A percentile compares a stretch with the other conserved stretches of the same genome.
Evolutionary conservation across 2,797 vertebrate species (phyloP).

Genomic region (Tenualosa ilisha): DNA sequence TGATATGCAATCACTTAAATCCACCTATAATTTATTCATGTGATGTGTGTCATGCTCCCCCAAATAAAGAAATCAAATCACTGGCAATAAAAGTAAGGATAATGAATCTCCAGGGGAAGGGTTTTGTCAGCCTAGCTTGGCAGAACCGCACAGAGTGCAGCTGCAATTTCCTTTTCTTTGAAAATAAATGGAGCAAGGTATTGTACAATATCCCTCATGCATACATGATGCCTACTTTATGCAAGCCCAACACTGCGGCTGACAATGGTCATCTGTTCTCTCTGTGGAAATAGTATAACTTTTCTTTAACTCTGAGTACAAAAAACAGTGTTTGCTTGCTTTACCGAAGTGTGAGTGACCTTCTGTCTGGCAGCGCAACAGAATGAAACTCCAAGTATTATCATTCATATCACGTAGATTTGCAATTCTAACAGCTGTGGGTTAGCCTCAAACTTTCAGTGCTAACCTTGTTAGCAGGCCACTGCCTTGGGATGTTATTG

Average conservation of each 20-base stretch:
- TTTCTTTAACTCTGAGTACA: not conserved
- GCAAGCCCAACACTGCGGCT: conserved; percentile 57
- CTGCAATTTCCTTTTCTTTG: conserved; percentile 17
- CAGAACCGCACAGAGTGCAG: not conserved
- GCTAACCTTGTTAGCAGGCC: conserved; percentile 45
- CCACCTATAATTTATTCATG: not conserved
- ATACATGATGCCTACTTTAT: conserved; percentile 46
- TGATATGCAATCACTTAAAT: not conserved
- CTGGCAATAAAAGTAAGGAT: conserved; percentile 3
- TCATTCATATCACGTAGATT: conserved; percentile 49
- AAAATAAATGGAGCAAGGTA: conserved; percentile 22
- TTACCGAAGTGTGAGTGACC: not conserved
- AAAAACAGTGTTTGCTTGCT: not conserved
- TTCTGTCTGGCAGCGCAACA: conserved; percentile 2
- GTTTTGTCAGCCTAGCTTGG: conserved; percentile 1
- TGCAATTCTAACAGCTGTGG: conserved; percentile 42
- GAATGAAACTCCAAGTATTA: not conserved
- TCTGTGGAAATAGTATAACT: conserved; percentile 26
- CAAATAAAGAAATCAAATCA: not conserved
- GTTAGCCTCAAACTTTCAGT: conserved; percentile 42
- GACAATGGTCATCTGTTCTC: conserved; percentile 59
- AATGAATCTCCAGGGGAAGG: not conserved
- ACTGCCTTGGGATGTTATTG: conserved; percentile 33
- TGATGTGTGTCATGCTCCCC: not conserved
- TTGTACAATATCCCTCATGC: conserved; percentile 11